Base-by-base conservation (phyloP, 1,140 invertebrate genomes). In the Drosophila navojoa region DNA sequence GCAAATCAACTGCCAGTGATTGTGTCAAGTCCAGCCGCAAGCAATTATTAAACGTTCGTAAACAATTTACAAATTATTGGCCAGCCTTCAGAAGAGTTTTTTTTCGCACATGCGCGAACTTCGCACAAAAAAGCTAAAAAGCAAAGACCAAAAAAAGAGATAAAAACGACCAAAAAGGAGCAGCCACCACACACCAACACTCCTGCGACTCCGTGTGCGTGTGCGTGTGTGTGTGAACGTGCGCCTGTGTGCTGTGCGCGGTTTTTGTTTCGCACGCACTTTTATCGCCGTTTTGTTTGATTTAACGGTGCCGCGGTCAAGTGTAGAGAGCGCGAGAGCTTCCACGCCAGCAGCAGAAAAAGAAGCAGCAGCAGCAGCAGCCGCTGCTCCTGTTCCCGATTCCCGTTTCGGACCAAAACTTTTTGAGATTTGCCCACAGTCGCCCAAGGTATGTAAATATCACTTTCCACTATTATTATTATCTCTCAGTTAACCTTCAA, bases 281-380 rank as follows among this genome's bases (percentile, higher is more conserved):
- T 81, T 70, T 76, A 76, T 71, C 79, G 59, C 66, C 15, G 59
- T 67, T 66, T 71, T 77, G 76, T 71, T 76, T 67, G 68, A 70
- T 76, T 73, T 86, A 86, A 86, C 81, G 81, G 81, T 87, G 76
- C 61, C 82, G 81, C 82, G 82, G 82, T 87, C 82, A 82, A 86
- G 82, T 87, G 76, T 70, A 69, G 59, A 58, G 69, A 61, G 69
- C 76, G 71, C 59, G 59, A 77, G 45, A 71, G 66, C 55, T 29
- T 59, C 16, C 40, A 57, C 10, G 45, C 49, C 53, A 47, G 44
- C 16, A 25, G 22, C 22, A 50, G 22, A 13, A 49, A 53, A 11
- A 29, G 27, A 5, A 22, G 19, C 1, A 11, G 38, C 38, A 40
- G 45, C 4, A n/a, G 13, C 22, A 50, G 49, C 7, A 44, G 60